Base-by-base conservation (phyloP, 1,140 invertebrate genomes). In the Coptotermes formosanus region DNA sequence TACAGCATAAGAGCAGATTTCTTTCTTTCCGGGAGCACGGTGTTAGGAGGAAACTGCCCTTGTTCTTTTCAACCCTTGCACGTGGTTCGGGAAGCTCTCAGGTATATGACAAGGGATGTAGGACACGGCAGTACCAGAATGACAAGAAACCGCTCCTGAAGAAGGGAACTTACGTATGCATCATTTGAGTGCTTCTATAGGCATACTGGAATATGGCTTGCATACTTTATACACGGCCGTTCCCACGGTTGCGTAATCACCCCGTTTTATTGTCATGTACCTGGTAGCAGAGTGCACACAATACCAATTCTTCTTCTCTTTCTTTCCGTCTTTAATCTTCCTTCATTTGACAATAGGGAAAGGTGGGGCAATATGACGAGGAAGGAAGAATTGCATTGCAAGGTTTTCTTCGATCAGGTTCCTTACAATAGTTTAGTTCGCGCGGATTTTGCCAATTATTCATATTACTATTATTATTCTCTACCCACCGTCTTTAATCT, bases 281-380 rank as follows among this genome's bases (percentile, higher is more conserved):
- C 64, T 75, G 64, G 64, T n/a, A 75, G 64, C 64, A 30, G 25
- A 75, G 9, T 30, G 8, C 64, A 30, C n/a, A 75, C 64, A 75
- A 75, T 75, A 75, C 25, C 64, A 9, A n/a, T 30, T 75, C 16
- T 16, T 16, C n/a, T 16, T 75, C n/a, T 30, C 64, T 75, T n/a
- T 75, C 64, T 75, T 30, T 75, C 64, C n/a, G 64, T 75, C 64
- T 75, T 75, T 30, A 75, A 75, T 75, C 64, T 75, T 75, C 64
- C n/a, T 75, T 75, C n/a, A n/a, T 75, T 75, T 16, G 25, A 75
- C 64, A 75, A 75, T 75, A 75, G 64, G 64, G 64, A 14, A 75
- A 75, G 64, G 64, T 75, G 64, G 64, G 25, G 64, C n/a, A 11
- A 30, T 8, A 30, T 75, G 64, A 75, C 64, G 30, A 30, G 64